These are phyloP conservation scores for Drosophila putrida DNA, from an alignment of 2,888 invertebrate genomes.

Conservation along the genomic window DNA sequence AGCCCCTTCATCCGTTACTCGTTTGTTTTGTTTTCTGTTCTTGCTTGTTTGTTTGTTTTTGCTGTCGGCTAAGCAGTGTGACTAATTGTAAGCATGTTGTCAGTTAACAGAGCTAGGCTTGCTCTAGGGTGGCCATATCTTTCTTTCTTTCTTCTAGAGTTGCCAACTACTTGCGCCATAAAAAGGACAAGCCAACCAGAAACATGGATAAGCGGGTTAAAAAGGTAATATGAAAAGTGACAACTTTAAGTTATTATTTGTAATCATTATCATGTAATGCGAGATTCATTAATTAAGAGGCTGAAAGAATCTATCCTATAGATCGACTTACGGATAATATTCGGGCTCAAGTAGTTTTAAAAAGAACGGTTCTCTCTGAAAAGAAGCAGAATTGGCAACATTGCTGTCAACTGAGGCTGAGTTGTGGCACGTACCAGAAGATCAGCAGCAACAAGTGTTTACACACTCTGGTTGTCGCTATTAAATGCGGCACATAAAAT, in stretches of 20 bases:
- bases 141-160: neutral
- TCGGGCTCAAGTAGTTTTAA: no score
- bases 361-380: no score
- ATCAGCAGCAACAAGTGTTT: neutral
- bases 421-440: neutral
- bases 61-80: neutral
- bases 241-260: no score
- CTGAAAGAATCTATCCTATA: no score
- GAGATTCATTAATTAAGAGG: no score
- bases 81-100: neutral
- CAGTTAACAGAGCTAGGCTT: neutral
- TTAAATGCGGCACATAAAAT: constrained; percentile 27
- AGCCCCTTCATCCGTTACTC: neutral
- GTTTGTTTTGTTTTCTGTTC: neutral
- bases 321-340: no score
- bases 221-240: no score
- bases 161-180: no score
- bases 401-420: neutral
- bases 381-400: no score
- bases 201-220: no score
- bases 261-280: no score
- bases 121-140: neutral
- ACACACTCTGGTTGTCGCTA: constrained; percentile 3
- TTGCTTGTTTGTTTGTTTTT: neutral
- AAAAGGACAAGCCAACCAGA: no score